Conservation (phyloP, 2,888 invertebrate genomes). For the Meteorus cinctellus region DNA sequence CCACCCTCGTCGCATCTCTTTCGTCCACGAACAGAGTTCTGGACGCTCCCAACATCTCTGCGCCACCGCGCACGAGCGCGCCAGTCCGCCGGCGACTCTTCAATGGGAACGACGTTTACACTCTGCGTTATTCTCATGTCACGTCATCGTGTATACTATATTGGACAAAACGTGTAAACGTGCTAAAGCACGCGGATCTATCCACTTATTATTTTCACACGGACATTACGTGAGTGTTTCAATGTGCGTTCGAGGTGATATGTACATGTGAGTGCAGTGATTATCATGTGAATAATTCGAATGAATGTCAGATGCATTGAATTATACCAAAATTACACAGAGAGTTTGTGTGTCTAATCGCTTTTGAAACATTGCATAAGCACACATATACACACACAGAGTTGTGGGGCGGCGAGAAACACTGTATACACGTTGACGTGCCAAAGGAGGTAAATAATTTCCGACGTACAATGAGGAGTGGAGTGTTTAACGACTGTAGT, state of each 20-base stretch:
- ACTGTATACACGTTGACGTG: constrained; percentile 11
- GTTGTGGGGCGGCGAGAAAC: background rate
- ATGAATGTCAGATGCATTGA: too few relatives aligned
- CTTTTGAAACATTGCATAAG: background rate
- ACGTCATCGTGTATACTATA: background rate
- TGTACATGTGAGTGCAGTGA: constrained; percentile 1
- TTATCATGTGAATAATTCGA: too few relatives aligned
- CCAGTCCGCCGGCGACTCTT: constrained; percentile 70
- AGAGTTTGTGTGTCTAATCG: constrained; percentile 12
- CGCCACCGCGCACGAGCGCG: constrained; percentile 53
- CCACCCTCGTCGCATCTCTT: constrained; percentile 39
- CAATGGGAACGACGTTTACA: constrained; percentile 61
- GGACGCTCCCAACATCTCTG: constrained; percentile 52
- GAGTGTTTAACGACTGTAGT: too few relatives aligned
- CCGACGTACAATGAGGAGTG: too few relatives aligned
- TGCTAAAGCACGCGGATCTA: constrained; percentile 39
- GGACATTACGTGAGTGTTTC: background rate
- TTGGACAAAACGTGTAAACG: constrained; percentile 34
- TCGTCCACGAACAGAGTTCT: constrained; percentile 32
- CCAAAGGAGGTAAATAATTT: constrained; percentile 28
- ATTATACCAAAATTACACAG: too few relatives aligned
- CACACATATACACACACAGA: background rate
- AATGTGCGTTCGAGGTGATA: background rate
- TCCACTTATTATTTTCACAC: background rate
- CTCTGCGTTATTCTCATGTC: constrained; percentile 12